Percentiles rank a stretch among this genome's conserved stretches.
Conservation (phyloP, 2,888 invertebrate species). For the Chromoteleia sp. region DNA sequence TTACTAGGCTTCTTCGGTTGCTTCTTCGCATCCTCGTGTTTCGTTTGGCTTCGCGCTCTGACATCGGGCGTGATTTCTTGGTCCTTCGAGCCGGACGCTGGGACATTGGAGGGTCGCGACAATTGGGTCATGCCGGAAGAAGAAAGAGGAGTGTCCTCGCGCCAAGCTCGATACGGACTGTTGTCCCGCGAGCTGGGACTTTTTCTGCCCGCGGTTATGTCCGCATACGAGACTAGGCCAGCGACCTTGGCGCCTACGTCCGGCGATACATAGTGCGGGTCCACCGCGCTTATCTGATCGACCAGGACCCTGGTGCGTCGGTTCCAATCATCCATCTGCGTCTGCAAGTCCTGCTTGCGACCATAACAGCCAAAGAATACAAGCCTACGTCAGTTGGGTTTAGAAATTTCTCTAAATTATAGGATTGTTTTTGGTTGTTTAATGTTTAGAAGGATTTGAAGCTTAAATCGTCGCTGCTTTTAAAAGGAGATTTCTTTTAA, state of each 20-base stretch:
- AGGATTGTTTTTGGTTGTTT: constrained; percentile 18
- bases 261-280: constrained; percentile 89
- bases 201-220: constrained; percentile 89
- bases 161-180: constrained; percentile 79
- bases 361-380: constrained; percentile 83
- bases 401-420: constrained; percentile 56
- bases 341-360: constrained; percentile 88
- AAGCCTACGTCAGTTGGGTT: constrained; percentile 77
- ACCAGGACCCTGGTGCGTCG: constrained; percentile 90
- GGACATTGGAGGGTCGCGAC: constrained; percentile 43
- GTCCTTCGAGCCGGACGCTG: constrained; percentile 46
- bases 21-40: constrained; percentile 54
- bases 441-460: constrained; percentile 26
- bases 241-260: constrained; percentile 75
- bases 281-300: constrained; percentile 90
- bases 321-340: constrained; percentile 88
- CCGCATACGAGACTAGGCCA: constrained; percentile 86
- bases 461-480: constrained; percentile 6
- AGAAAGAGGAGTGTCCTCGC: constrained; percentile 74
- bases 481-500: constrained; percentile 13
- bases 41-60: constrained; percentile 40
- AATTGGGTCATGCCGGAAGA: constrained; percentile 44
- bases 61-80: constrained; percentile 40
- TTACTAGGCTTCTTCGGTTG: constrained; percentile 34
- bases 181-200: constrained; percentile 83